These are phyloP conservation scores for Mechanitis messenoides DNA, from an alignment of 2,888 invertebrate genomes.

Conservation along the genomic window DNA sequence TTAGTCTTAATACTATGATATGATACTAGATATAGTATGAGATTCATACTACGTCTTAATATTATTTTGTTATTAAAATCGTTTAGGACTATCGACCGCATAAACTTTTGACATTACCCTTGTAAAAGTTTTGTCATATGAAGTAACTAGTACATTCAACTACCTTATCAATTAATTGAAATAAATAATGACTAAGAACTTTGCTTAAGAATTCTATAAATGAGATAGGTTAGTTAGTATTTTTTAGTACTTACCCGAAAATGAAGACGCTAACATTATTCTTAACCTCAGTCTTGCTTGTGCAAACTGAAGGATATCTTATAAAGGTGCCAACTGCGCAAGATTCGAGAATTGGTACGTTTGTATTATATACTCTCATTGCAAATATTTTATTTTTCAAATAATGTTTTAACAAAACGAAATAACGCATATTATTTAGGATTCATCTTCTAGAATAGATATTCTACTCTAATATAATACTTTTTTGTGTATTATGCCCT, in stretches of 20 bases:
- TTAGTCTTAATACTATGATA: not conserved
- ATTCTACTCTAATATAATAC: too few species aligned
- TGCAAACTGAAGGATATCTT: conserved; percentile 45
- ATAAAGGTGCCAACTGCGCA: conserved; percentile 54
- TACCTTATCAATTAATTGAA: conserved; percentile 39
- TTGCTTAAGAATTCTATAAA: conserved; percentile 28
- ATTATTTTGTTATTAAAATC: conserved; percentile 3
- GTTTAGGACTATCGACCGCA: conserved; percentile 36
- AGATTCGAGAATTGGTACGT: conserved; percentile 33
- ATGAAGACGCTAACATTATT: conserved; percentile 55
- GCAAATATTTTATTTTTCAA: not conserved
- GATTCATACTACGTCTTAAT: not conserved
- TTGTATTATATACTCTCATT: not conserved
- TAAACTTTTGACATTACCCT: conserved; percentile 37
- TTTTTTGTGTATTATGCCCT: too few species aligned
- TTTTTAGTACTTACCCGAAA: conserved; percentile 28
- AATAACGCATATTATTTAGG: too few species aligned
- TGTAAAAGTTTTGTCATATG: conserved; percentile 27
- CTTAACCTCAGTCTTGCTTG: conserved; percentile 35
- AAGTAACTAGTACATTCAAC: conserved; percentile 47
- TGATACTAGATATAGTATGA: not conserved
- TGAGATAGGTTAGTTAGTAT: conserved; percentile 9
- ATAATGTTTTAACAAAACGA: too few species aligned
- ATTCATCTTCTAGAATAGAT: too few species aligned
- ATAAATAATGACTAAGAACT: conserved; percentile 44